Base-by-base conservation (phyloP, 2,113 vertebrate genomes). In the Amphiprion percula region DNA sequence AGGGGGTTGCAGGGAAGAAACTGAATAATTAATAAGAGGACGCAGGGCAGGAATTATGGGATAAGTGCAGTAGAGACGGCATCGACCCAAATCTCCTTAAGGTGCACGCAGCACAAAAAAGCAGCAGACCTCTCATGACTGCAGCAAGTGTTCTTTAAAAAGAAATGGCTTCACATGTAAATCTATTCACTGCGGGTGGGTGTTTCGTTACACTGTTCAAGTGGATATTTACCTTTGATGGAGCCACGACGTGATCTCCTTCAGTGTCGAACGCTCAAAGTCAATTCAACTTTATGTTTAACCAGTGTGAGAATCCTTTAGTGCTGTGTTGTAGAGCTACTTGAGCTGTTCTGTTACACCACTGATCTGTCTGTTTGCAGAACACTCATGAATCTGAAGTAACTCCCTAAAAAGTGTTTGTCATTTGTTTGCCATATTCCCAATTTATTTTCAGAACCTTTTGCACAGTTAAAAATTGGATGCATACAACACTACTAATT, bases 1-100 rank as follows among this genome's bases (percentile, higher is more conserved):
- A 5, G 65, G 37, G 37, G 44, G 8, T 4, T 69, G 24, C 47
- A 53, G 56, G 50, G 28, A 52, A 68, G 62, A 63, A 19, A 26
- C 24, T 74, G 60, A 79, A 71, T 83, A 80, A 83, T 78, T 64
- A 85, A 67, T n/a, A 50, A 52, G 77, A 60, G 46, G 66, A 78
- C 66, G 47, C 46, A 65, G 44, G 64, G 75, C 56, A 80, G 56
- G 79, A 88, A 75, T 71, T 76, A 85, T 61, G 17, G 72, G 74
- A 68, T 60, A 75, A 72, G 46, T 68, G 8, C 62, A 61, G 58
- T 4, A 54, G n/a, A 44, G 67, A 55, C 61, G 26, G 58, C 53
- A 72, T 60, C 41, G 9, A 80, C 10, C 70, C 55, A 71, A 80
- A 88, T 85, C 59, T 79, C 26, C 39, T 63, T 44, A 77, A 80